These are phyloP conservation scores for Arenicola marina DNA, from an alignment of 2,888 invertebrate genomes.

Conservation along the genomic window DNA sequence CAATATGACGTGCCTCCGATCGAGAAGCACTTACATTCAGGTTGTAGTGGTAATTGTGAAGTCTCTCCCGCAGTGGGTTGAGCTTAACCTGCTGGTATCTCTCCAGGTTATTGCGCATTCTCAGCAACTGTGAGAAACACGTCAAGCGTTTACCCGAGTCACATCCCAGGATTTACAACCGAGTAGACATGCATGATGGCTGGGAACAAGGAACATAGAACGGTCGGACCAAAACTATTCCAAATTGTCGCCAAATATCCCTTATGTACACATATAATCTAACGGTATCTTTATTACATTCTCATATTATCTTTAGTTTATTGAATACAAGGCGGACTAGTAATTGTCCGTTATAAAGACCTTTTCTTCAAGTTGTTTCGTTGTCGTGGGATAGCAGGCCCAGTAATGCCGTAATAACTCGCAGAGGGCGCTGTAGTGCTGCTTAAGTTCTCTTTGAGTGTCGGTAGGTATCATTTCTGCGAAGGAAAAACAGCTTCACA, in stretches of 20 bases:
- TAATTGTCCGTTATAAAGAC: constrained; percentile 36
- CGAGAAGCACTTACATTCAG: constrained; percentile 56
- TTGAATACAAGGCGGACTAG: neutral
- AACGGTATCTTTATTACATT: too few species aligned
- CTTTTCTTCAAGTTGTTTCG: constrained; percentile 74
- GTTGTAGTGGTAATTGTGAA: constrained; percentile 53
- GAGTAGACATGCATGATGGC: neutral
- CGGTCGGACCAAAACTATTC: neutral
- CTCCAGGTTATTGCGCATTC: constrained; percentile 87
- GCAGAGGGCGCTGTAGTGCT: constrained; percentile 82
- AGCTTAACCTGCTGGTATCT: constrained; percentile 86
- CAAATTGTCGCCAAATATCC: too few species aligned
- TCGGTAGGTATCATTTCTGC: constrained; percentile 70
- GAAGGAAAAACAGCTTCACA: neutral
- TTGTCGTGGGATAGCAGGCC: constrained; percentile 84
- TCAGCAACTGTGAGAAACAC: constrained; percentile 68
- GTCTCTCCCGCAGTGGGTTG: constrained; percentile 57
- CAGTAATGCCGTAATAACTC: constrained; percentile 94
- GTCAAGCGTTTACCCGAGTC: neutral
- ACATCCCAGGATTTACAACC: neutral
- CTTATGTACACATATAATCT: too few species aligned
- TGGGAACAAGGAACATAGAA: neutral
- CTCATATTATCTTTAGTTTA: neutral
- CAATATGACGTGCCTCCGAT: constrained; percentile 1
- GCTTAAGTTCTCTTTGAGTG: constrained; percentile 79